Percentiles rank a stretch among this genome's conserved stretches.
These are phyloP conservation scores for Rhopalosiphum padi DNA, from an alignment of 1,140 invertebrate species.

Conservation along the genomic window DNA sequence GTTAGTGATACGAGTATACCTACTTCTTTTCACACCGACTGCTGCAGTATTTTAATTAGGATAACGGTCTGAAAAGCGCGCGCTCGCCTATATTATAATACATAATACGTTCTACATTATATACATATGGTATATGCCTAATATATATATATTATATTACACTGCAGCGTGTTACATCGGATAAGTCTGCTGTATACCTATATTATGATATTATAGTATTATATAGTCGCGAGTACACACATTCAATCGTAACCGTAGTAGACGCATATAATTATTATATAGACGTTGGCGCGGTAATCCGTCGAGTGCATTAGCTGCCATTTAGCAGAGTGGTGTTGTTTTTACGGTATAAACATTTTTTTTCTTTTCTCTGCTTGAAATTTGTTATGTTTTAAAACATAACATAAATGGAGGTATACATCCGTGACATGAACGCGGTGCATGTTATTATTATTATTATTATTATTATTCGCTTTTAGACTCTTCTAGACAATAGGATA, in stretches of 20 bases:
- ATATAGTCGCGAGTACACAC: neutral
- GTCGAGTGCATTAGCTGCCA: neutral
- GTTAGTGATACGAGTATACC: too few species aligned
- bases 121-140: neutral
- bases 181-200: neutral
- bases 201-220: neutral
- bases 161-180: neutral
- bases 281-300: neutral
- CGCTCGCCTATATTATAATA: neutral
- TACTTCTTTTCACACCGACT: neutral
- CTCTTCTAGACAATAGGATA: neutral
- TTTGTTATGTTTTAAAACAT: neutral
- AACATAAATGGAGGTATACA: neutral
- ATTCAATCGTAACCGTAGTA: neutral
- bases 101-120: neutral
- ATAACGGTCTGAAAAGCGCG: neutral
- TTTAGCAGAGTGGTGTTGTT: neutral
- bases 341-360: neutral
- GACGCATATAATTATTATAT: neutral
- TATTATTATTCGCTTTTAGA: constrained; percentile 22
- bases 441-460: neutral
- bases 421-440: neutral
- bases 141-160: neutral
- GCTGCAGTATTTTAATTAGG: constrained; percentile 31
- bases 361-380: neutral